A percentile compares a stretch with the other conserved stretches of the same genome.
Evolutionary conservation across 2,888 invertebrate genomes (phyloP).

Genomic region (Graphium colonna): DNA sequence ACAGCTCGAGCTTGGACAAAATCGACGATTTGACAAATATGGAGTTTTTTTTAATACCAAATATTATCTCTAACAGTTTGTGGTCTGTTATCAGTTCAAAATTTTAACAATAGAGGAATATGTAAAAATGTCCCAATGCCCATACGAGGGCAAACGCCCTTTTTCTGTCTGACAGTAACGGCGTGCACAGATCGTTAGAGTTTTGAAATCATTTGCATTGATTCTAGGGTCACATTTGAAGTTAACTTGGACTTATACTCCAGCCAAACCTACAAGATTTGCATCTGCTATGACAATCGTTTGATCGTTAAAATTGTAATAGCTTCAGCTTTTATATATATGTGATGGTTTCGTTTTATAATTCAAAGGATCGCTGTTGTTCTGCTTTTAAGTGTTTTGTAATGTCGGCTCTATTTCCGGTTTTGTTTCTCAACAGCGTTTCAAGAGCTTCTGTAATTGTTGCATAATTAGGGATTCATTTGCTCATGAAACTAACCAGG

Average conservation of each 20-base stretch:
- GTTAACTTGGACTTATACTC: no score
- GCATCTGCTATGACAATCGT: no score
- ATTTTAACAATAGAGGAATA: constrained; percentile 32
- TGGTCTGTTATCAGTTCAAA: constrained; percentile 41
- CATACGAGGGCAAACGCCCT: constrained; percentile 31
- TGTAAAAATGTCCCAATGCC: constrained; percentile 33
- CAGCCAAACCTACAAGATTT: no score
- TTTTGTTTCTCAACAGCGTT: constrained; percentile 7
- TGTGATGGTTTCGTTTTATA: no score
- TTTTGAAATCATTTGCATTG: constrained; percentile 24
- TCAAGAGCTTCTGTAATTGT: constrained; percentile 14
- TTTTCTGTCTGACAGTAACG: constrained; percentile 35
- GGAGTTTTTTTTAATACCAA: no score
- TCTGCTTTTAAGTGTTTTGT: constrained; percentile 11
- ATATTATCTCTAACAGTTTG: constrained; percentile 48
- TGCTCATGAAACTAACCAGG: constrained; percentile 16
- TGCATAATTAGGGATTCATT: constrained; percentile 21
- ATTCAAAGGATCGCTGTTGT: no score
- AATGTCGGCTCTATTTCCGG: constrained; percentile 22
- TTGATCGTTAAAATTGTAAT: no score
- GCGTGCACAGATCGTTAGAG: constrained; percentile 21
- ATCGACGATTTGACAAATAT: no score
- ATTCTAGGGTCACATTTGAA: no score
- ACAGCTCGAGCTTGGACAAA: no score
- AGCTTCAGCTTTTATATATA: no score